Base-by-base conservation (phyloP, 2,113 vertebrate species). In the Conger conger region DNA sequence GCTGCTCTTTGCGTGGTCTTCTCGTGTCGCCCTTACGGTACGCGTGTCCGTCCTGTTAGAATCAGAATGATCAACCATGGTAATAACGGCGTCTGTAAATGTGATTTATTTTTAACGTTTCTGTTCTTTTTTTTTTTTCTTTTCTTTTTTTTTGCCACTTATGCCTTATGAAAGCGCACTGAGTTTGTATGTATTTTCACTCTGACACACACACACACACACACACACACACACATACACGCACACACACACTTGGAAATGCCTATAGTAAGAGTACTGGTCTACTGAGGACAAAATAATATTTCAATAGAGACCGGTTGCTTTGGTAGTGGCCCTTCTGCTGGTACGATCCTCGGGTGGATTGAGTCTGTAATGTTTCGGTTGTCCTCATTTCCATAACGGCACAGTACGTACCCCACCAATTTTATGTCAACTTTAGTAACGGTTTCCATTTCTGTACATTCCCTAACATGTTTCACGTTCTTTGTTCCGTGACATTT, bases 111-210 rank as follows among this genome's bases (percentile, higher is more conserved):
- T 87, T 88, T 40, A 36, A 38, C 27, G 37, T 79, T 76, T 54
- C 40, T 42, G 86, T 33, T 42, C 15, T 82, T 82, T 35, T 88
- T 79, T 78, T 76, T 85, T 90, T 63, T 88, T 87, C 37, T 42
- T 15, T 82, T 82, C 38, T 88, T 79, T 78, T 76, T 85, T 90
- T 63, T 88, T 86, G 88, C 89, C 94, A 93, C 93, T 90, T 89
- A 91, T 94, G 94, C 92, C 94, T 94, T 95, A 94, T 87, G 90
- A 89, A 84, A 89, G 89, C 87, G 90, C 87, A 68, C 87, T 91
- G 89, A 86, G 83, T 90, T 90, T 91, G 81, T 87, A 89, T 92
- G 88, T 93, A 82, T 86, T 81, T 89, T 85, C 80, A 78, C 45
- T 38, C 35, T 45, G 38, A 73, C 68, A 27, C 84, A 84, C 11